These are phyloP conservation scores for Euproctis similis DNA, from an alignment of 2,888 invertebrate species.

Conservation along the genomic window DNA sequence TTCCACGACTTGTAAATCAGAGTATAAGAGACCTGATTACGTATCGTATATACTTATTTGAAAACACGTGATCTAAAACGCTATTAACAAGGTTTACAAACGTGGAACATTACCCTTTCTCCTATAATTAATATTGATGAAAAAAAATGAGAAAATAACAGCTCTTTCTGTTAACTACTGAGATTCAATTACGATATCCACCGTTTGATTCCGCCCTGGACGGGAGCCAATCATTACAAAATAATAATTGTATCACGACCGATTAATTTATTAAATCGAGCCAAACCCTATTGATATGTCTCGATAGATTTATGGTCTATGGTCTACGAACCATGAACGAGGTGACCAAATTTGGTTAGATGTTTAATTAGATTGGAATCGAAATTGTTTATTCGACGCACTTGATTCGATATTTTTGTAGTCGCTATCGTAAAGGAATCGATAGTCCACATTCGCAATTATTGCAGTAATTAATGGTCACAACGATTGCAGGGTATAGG, in stretches of 20 bases:
- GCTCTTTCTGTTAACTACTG: constrained; percentile 27
- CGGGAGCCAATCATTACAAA: constrained; percentile 62
- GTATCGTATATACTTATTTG: no score
- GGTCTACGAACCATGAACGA: constrained; percentile 6
- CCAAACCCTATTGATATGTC: constrained; percentile 50
- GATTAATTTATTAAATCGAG: constrained; percentile 58
- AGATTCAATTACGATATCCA: constrained; percentile 69
- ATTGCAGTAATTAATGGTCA: no score
- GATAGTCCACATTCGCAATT: no score
- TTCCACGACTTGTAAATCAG: no score
- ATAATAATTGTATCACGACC: constrained; percentile 67
- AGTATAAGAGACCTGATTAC: no score
- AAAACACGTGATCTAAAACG: no score
- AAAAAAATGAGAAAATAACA: constrained; percentile 12
- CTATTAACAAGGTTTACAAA: no score
- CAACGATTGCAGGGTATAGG: no score
- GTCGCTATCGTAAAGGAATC: no score
- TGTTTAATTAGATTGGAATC: constrained; percentile 20
- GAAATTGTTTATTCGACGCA: constrained; percentile 12
- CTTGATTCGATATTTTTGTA: no score
- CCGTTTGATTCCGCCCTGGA: constrained; percentile 33
- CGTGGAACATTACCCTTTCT: no score
- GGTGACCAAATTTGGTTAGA: constrained; percentile 23
- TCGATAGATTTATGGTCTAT: constrained; percentile 11
- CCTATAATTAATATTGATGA: no score